These are phyloP conservation scores for Gobio gobio DNA, from an alignment of 2,113 vertebrate genomes.

Conservation along the genomic window DNA sequence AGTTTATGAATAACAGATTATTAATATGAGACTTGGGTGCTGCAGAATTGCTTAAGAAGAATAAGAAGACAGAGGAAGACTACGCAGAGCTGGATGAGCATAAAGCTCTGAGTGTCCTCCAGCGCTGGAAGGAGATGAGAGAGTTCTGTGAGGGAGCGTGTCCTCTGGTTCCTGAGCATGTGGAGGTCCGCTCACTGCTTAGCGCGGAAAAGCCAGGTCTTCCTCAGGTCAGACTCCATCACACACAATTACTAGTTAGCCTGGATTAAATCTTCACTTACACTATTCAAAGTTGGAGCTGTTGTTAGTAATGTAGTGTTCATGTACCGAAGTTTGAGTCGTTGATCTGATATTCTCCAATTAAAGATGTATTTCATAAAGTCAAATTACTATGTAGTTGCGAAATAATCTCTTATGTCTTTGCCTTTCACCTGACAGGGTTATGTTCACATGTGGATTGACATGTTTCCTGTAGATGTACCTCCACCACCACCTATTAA, in stretches of 20 bases:
- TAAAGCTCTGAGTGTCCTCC: slow-evolving; percentile 85
- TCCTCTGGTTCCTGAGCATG: slow-evolving; percentile 87
- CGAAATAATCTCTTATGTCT: background rate
- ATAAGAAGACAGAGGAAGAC: slow-evolving; percentile 69
- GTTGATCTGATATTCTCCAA: too few species aligned
- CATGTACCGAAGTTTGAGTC: too few species aligned
- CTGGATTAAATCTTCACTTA: background rate
- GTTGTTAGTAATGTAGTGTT: too few species aligned
- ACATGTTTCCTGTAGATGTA: slow-evolving; percentile 90
- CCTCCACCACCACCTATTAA: slow-evolving; percentile 86
- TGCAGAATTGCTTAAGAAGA: slow-evolving; percentile 78
- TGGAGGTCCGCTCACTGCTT: slow-evolving; percentile 85
- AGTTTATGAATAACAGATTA: too few species aligned
- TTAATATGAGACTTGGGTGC: background rate
- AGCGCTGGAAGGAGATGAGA: slow-evolving; percentile 89
- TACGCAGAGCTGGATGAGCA: slow-evolving; percentile 80
- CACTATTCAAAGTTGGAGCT: too few species aligned
- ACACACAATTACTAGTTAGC: background rate
- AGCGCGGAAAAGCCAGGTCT: slow-evolving; percentile 82
- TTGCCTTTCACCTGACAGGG: slow-evolving; percentile 76
- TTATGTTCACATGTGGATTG: slow-evolving; percentile 93
- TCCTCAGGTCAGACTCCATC: slow-evolving; percentile 79
- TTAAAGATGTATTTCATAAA: too few species aligned
- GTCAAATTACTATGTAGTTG: too few species aligned
- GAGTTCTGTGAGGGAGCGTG: slow-evolving; percentile 77